Base-by-base conservation (phyloP, 53 echinoderm and acorn worm species). In the Apostichopus leukothele region DNA sequence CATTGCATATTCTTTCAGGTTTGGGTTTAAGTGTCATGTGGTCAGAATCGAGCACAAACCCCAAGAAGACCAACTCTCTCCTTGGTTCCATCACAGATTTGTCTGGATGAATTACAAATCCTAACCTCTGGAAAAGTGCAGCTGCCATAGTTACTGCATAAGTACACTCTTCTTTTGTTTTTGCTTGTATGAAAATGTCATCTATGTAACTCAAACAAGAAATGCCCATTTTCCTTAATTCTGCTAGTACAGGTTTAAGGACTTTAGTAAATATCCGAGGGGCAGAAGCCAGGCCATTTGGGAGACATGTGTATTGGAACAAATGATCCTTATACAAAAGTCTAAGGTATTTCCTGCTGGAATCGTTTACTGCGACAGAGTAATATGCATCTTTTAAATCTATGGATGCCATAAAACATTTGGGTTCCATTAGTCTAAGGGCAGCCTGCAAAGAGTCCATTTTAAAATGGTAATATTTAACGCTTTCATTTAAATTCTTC, bases 381-480 rank as follows among this genome's bases (percentile, higher is more conserved):
- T 1, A 86, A 67, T 85, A 85, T 51, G 86, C 67, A 85, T 85
- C 86, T 63, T 67, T 63, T 63, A 63, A 67, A 61, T 85, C 86
- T 22, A 60, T 86, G 19, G 86, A 86, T 67, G 67, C 71, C 86
- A 86, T 86, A n/a, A 68, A 39, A 26, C 86, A 86, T 2, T 71
- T 13, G 51, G 68, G 68, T 9, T 68, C 68, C 71, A 67, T 2
- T 5, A 25, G 23, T 8, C 20, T 4, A 71, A 86, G 68, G 67
- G 63, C 86, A 4, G 61, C 25, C 9, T 60, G 63, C 26, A 86
- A 85, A 85, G 85, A 85, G 22, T 85, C 68, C 66, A 85, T 85
- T 85, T 85, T 85, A 67, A 85, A 85, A 61, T 85, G 85, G 14
- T 67, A 67, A 85, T 85, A 85, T 27, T 67, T 86, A 67, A 67